Evolutionary conservation across 2,113 vertebrate species (phyloP).

Genomic region (Eurystomus gularis): DNA sequence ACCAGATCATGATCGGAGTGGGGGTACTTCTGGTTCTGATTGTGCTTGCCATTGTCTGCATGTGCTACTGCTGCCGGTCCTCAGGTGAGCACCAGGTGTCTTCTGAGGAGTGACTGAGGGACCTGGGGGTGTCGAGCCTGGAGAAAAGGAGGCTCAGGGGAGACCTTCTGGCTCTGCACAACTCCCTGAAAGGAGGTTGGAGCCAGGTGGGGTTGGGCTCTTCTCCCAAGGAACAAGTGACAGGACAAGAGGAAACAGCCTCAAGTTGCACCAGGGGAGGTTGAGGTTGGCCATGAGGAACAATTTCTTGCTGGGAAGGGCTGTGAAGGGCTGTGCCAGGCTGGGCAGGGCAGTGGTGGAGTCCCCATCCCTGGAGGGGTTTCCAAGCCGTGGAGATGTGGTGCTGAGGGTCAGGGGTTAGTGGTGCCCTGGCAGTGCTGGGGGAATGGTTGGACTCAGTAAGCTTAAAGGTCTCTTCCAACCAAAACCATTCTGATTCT

Average conservation of each 20-base stretch:
- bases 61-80: accelerated
- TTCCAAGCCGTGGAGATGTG: neutral
- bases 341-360: neutral
- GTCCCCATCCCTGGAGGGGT: neutral
- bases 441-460: neutral
- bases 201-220: neutral
- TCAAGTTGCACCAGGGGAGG: neutral
- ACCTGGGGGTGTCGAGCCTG: neutral
- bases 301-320: neutral
- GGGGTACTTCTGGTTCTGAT: accelerated
- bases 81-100: neutral
- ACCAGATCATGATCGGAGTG: accelerated
- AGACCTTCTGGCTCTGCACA: neutral
- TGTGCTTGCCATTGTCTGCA: accelerated
- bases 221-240: neutral
- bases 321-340: neutral
- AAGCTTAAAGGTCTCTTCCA: neutral
- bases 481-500: neutral
- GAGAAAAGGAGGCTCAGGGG: neutral
- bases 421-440: neutral
- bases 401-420: neutral
- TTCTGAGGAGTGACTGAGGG: neutral
- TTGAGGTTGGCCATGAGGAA: neutral
- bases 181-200: neutral
- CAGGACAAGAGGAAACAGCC: neutral